These are phyloP conservation scores for Argyrosomus japonicus DNA, from an alignment of 2,113 vertebrate species.

Conservation along the genomic window DNA sequence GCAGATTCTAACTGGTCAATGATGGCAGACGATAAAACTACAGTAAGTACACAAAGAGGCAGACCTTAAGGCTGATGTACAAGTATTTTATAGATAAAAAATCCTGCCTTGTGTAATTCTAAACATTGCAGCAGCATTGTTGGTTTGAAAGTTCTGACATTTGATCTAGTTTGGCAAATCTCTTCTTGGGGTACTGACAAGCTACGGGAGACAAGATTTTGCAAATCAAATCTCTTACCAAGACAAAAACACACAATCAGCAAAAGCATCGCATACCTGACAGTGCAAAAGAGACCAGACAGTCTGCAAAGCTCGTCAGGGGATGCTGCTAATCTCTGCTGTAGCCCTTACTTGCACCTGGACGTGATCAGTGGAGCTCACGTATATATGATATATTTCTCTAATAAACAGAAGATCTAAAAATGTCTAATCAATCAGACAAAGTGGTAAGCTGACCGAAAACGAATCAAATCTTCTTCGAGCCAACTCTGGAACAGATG, in stretches of 20 bases:
- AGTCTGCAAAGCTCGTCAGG: slow-evolving; percentile 20
- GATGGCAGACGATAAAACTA: background rate
- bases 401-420: background rate
- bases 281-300: slow-evolving; percentile 23
- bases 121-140: background rate
- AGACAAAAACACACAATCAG: slow-evolving; percentile 54
- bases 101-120: background rate
- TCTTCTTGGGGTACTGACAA: slow-evolving; percentile 1
- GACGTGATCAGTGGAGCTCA: slow-evolving; percentile 10
- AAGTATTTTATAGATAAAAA: background rate
- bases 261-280: slow-evolving; percentile 50
- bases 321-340: slow-evolving; percentile 3
- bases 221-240: slow-evolving; percentile 48
- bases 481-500: background rate
- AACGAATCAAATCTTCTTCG: slow-evolving; percentile 4
- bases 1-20: background rate
- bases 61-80: background rate
- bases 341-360: background rate
- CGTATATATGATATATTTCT: background rate
- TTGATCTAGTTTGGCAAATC: slow-evolving; percentile 18
- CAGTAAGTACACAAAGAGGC: background rate
- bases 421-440: background rate
- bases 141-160: slow-evolving; percentile 29
- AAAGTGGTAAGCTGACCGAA: background rate
- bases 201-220: slow-evolving; percentile 2